Percentiles rank a stretch among this genome's conserved stretches.
These are phyloP conservation scores for Ptychadena robeensis DNA, from an alignment of 2,797 vertebrate species.

Conservation along the genomic window DNA sequence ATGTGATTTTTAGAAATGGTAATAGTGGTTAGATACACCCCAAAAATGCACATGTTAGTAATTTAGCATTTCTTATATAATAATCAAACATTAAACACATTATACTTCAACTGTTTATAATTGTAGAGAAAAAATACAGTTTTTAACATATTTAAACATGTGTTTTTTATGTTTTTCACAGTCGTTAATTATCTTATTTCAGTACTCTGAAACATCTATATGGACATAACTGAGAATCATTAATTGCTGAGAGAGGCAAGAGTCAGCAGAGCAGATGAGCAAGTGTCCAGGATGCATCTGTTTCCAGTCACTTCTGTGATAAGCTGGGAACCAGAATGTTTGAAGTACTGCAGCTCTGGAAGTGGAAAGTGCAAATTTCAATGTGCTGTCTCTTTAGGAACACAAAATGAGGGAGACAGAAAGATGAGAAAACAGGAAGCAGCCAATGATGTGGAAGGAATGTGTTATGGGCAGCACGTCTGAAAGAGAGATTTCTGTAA, in stretches of 20 bases:
- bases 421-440: slow-evolving; percentile 61
- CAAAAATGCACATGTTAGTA: no score
- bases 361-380: slow-evolving; percentile 67
- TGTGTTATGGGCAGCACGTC: slow-evolving; percentile 59
- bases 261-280: slow-evolving; percentile 32
- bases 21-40: no score
- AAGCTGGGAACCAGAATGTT: slow-evolving; percentile 45
- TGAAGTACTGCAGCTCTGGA: slow-evolving; percentile 61
- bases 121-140: no score
- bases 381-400: slow-evolving; percentile 48
- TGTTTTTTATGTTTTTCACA: not conserved
- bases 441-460: slow-evolving; percentile 61
- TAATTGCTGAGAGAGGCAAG: not conserved
- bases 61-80: no score
- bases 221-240: not conserved
- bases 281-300: slow-evolving; percentile 49
- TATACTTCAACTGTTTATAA: no score
- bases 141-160: no score
- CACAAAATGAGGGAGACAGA: slow-evolving; percentile 54
- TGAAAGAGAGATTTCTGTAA: slow-evolving; percentile 58
- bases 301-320: slow-evolving; percentile 46
- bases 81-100: no score
- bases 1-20: no score
- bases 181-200: no score
- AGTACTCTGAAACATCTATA: no score